phyloP scores from a whole-genome alignment of 2,113 vertebrate species.

The Cochlearius cochlearius region DNA sequence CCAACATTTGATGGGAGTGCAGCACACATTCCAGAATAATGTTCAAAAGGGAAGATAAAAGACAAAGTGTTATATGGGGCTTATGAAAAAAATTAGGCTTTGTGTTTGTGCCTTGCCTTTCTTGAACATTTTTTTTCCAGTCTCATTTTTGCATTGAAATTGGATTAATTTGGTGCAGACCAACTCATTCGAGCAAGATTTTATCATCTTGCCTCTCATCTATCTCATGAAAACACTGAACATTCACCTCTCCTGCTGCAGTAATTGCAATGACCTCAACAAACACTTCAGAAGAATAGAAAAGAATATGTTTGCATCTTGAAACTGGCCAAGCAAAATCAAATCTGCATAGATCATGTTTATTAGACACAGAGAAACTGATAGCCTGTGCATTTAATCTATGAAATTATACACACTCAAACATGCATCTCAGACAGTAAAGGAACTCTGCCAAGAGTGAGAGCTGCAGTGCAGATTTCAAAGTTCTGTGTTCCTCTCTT shows the following conservation, averaged over 20 bases:
- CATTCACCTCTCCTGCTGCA: neutral
- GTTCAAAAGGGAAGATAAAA: neutral
- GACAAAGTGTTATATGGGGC: neutral
- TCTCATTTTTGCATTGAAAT: neutral
- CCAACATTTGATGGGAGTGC: neutral
- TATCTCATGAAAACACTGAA: neutral
- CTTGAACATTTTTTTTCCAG: neutral
- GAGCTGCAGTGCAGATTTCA: neutral
- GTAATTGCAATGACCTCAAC: neutral
- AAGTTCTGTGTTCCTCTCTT: neutral
- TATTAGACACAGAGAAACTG: conserved; percentile 4
- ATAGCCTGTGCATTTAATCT: neutral
- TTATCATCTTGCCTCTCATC: neutral
- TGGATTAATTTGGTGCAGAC: neutral
- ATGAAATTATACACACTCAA: neutral
- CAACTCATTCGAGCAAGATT: neutral
- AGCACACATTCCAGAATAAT: neutral
- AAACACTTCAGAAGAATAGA: neutral
- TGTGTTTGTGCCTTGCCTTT: neutral
- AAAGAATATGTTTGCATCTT: conserved; percentile 19
- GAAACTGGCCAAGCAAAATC: conserved; percentile 37
- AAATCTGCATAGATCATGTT: conserved; percentile 15
- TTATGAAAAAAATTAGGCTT: neutral
- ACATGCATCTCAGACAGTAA: neutral
- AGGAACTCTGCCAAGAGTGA: neutral